These are phyloP conservation scores for Monarcha castaneiventris DNA, from an alignment of 2,113 vertebrate species.

Conservation along the genomic window DNA sequence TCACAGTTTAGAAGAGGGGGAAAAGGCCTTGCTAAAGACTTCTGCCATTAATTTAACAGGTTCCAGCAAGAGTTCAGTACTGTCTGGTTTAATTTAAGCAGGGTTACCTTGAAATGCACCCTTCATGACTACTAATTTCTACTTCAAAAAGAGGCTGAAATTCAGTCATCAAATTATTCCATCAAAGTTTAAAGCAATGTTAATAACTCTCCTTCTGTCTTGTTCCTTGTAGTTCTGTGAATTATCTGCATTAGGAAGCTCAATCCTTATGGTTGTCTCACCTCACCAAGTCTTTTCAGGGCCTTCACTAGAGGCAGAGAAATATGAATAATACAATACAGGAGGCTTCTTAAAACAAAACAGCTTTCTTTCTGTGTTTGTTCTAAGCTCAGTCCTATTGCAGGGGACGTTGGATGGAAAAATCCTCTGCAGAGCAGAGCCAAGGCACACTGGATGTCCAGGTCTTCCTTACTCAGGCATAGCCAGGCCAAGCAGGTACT, in stretches of 20 bases:
- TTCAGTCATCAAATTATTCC: neutral
- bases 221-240: neutral
- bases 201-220: neutral
- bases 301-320: neutral
- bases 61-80: slow-evolving; percentile 17
- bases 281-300: neutral
- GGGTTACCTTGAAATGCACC: neutral
- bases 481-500: neutral
- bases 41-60: slow-evolving; percentile 2
- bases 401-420: accelerated
- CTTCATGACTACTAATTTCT: neutral
- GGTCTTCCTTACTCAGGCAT: neutral
- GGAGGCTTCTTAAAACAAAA: neutral
- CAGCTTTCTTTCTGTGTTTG: neutral
- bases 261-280: neutral
- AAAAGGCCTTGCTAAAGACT: neutral
- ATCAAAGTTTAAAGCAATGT: slow-evolving; percentile 1
- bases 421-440: neutral
- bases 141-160: slow-evolving; percentile 30
- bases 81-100: slow-evolving; percentile 27
- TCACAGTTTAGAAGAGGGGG: neutral
- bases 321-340: neutral
- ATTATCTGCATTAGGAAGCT: neutral
- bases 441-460: neutral
- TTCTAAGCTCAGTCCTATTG: neutral